Evolutionary conservation across 2,113 vertebrate genomes (phyloP), one percentile per base, ranked within the genome.

Genomic region (Alethe castanea): DNA sequence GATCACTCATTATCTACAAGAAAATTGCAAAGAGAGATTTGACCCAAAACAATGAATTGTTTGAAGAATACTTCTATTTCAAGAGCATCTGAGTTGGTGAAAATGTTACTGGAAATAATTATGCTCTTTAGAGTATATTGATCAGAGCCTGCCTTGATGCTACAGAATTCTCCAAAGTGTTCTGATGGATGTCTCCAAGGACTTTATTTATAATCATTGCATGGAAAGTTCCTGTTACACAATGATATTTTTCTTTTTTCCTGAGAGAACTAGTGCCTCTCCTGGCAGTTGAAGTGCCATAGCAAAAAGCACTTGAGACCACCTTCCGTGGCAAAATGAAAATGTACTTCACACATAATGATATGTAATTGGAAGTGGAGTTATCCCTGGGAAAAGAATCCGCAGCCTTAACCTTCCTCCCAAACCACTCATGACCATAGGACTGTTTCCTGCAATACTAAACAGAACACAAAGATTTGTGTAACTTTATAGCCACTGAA

Each of bases 11-110:
- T 44, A 61, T 77, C 69, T 72, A n/a, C 73, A 88, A 65, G 66
- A 93, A 93, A 81, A 92, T 54, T 73, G 25, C 54, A 57, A 31
- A 36, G 54, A 76, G 44, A 72, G 29, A 48, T 93, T 87, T 93
- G 50, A 93, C 64, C 62, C 54, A 26, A 90, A 88, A 3, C 50
- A 61, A 25, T 53, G 35, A 76, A 61, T 76, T 82, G 60, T 76
- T 82, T 88, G 62, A 64, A 82, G 35, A 80, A 56, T 57, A 44
- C 52, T 81, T 91, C 38, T 17, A 23, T 72, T 80, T 82, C 86
- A 81, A 66, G 56, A 78, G 38, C 44, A 71, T 36, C 36, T 2
- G 4, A 91, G 54, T 14, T 72, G 31, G 19, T 83, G 45, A 86
- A 76, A 61, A 60, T 29, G n/a, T 56, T 76, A 56, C 72, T 64